phyloP scores from a whole-genome alignment of 2,113 vertebrate genomes.

The Felis chaus region DNA sequence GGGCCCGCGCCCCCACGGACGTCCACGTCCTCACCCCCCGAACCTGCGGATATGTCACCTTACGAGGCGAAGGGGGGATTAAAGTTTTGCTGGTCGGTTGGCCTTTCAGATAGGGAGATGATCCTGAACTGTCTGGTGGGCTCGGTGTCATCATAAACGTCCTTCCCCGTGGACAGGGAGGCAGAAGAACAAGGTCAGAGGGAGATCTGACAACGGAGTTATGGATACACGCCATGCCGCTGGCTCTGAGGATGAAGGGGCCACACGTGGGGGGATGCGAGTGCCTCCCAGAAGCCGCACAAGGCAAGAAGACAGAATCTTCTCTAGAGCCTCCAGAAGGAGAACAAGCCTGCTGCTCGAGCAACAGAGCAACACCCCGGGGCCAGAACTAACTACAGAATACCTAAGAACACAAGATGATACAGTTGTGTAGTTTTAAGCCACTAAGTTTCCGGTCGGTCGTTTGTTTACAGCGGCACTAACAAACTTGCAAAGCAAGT shows the following conservation, averaged over 20 bases:
- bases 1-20: accelerated
- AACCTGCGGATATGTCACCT: background rate
- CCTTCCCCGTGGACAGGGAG: background rate
- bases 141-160: background rate
- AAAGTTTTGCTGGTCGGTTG: background rate
- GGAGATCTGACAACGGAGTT: accelerated
- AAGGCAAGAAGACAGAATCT: background rate
- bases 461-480: background rate
- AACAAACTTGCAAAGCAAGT: background rate
- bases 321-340: background rate
- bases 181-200: too few species aligned
- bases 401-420: background rate
- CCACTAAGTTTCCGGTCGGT: background rate
- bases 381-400: background rate
- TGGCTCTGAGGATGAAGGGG: background rate
- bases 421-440: background rate
- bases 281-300: background rate
- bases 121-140: background rate
- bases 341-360: background rate
- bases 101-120: background rate
- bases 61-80: background rate
- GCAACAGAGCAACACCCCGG: background rate
- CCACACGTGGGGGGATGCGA: background rate
- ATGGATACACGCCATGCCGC: accelerated
- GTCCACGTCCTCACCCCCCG: background rate